phyloP scores from a whole-genome alignment of 2,888 invertebrate genomes.

The Drosophila cognata region DNA sequence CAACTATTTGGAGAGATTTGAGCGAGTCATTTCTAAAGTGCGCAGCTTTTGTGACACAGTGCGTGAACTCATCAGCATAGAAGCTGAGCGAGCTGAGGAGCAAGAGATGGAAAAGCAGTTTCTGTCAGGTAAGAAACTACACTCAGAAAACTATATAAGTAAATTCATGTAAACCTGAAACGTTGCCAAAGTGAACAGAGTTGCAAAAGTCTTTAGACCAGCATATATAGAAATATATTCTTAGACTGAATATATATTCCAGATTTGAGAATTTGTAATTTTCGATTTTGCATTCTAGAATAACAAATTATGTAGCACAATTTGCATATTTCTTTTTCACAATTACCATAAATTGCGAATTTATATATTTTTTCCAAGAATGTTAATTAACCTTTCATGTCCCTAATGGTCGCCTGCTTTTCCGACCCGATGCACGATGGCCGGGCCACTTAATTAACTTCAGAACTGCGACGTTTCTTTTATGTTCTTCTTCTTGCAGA shows the following conservation, averaged over 20 bases:
- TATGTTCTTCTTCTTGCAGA: slow-evolving; percentile 26
- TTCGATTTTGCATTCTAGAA: neutral
- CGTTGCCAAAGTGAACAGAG: neutral
- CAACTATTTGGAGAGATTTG: slow-evolving; percentile 64
- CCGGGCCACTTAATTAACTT: slow-evolving; percentile 67
- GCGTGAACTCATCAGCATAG: slow-evolving; percentile 64
- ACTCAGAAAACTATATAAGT: neutral
- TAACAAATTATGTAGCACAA: neutral
- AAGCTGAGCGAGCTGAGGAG: slow-evolving; percentile 9
- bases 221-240: neutral
- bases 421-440: slow-evolving; percentile 40
- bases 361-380: neutral
- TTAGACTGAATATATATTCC: neutral
- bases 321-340: neutral
- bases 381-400: slow-evolving; percentile 25
- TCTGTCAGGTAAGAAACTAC: slow-evolving; percentile 24
- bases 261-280: no score
- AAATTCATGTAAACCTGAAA: neutral
- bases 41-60: slow-evolving; percentile 68
- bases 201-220: neutral
- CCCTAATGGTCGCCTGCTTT: slow-evolving; percentile 24
- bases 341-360: neutral
- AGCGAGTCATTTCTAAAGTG: slow-evolving; percentile 63
- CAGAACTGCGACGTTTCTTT: slow-evolving; percentile 19
- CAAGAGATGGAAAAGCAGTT: neutral